Evolutionary conservation across 2,888 invertebrate genomes (phyloP).

Genomic region (Apocheima hispidaria): DNA sequence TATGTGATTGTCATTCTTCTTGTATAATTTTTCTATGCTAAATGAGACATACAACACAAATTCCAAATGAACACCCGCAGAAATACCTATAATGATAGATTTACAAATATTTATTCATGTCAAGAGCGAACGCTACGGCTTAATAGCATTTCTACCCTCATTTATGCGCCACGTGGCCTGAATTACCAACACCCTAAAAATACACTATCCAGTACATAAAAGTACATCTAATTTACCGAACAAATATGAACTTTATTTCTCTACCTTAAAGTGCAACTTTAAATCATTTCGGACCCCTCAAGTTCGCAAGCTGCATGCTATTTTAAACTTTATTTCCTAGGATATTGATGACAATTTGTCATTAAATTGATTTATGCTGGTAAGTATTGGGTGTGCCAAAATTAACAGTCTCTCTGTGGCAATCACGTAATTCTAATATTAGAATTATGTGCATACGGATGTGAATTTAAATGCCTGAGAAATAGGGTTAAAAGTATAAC

Average conservation of each 20-base stretch:
- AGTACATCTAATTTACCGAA: background rate
- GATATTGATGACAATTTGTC: constrained; percentile 14
- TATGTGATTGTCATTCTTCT: too few relatives aligned
- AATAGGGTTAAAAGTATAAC: constrained; percentile 25
- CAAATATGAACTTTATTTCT: constrained; percentile 14
- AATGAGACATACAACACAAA: background rate
- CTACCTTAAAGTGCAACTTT: background rate
- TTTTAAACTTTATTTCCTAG: constrained; percentile 28
- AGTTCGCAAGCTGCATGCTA: constrained; percentile 5
- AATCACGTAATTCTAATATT: constrained; percentile 18
- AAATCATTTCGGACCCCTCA: constrained; percentile 1
- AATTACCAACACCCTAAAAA: constrained; percentile 57
- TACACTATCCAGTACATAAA: constrained; percentile 23
- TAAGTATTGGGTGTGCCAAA: constrained; percentile 42
- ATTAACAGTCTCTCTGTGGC: constrained; percentile 35
- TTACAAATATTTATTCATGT: constrained; percentile 50
- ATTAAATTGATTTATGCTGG: constrained; percentile 25
- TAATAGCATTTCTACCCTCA: constrained; percentile 43
- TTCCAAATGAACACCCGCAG: constrained; percentile 42
- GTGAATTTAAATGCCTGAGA: background rate
- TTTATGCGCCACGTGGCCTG: constrained; percentile 54
- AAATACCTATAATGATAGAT: constrained; percentile 42
- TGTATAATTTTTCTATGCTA: too few relatives aligned
- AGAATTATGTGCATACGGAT: constrained; percentile 2
- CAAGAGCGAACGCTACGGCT: constrained; percentile 40